A percentile compares a stretch with the other conserved stretches of the same genome.
phyloP scores from a whole-genome alignment of 30 jellyfish, hydroid and myxozoan genomes.

The Sanderia malayensis region DNA sequence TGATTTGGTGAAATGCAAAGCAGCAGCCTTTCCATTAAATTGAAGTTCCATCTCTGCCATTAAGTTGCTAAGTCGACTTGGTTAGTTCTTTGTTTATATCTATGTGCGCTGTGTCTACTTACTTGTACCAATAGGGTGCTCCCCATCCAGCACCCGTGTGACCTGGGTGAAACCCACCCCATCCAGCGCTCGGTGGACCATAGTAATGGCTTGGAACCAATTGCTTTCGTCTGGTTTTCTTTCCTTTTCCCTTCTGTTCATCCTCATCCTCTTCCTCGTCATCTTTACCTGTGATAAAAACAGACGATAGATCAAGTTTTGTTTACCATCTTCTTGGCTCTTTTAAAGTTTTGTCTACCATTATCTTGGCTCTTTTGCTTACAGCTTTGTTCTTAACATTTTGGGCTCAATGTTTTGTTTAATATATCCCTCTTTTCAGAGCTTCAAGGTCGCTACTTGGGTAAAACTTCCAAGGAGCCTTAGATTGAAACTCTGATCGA shows the following conservation, averaged over 20 bases:
- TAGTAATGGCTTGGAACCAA: slow-evolving; percentile 88
- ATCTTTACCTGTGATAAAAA: too few species aligned
- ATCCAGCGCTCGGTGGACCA: slow-evolving; percentile 99
- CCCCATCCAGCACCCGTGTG: slow-evolving; percentile 99
- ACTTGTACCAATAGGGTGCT: slow-evolving; percentile 99
- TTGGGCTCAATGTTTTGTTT: too few species aligned
- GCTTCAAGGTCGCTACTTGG: too few species aligned
- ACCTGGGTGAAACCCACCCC: slow-evolving; percentile 99
- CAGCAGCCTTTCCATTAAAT: neutral
- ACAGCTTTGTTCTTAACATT: too few species aligned
- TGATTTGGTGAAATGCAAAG: neutral
- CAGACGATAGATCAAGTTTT: too few species aligned
- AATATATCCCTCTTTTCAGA: too few species aligned
- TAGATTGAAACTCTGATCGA: too few species aligned
- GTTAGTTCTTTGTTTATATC: slow-evolving; percentile 1
- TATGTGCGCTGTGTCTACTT: slow-evolving; percentile 61
- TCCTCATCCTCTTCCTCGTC: slow-evolving; percentile 18
- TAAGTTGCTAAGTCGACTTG: neutral
- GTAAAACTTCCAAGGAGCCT: too few species aligned
- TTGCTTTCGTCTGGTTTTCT: slow-evolving; percentile 44
- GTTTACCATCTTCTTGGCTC: too few species aligned
- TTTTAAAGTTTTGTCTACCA: too few species aligned
- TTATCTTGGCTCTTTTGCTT: too few species aligned
- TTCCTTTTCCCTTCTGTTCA: slow-evolving; percentile 38
- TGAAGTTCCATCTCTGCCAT: neutral